Percentiles rank a stretch among this genome's conserved stretches.
Conservation (phyloP, 2,113 vertebrate genomes). For the Eretmochelys imbricata region DNA sequence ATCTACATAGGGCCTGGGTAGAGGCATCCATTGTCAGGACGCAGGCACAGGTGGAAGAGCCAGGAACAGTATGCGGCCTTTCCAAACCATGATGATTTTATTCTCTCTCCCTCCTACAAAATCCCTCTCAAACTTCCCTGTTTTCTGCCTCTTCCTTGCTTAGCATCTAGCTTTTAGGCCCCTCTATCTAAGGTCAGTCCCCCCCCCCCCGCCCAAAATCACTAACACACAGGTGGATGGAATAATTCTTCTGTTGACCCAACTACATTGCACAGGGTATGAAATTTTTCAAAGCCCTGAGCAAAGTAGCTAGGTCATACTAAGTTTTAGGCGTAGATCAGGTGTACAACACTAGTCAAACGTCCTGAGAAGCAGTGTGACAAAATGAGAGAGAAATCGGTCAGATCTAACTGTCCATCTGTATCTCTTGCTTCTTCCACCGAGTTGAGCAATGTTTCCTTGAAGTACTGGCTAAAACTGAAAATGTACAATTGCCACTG, state of each 20-base stretch:
- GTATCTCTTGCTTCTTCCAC: not conserved
- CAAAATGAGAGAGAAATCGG: not conserved
- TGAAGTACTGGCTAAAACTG: not conserved
- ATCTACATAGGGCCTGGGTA: not conserved
- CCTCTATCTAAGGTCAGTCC: not conserved
- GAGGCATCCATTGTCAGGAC: not conserved
- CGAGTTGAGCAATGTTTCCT: not conserved
- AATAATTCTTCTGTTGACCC: no score
- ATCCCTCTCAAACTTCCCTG: not conserved
- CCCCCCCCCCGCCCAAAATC: no score
- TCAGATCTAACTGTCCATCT: accelerated
- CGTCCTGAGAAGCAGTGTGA: not conserved
- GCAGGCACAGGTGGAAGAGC: not conserved
- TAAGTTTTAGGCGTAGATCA: no score
- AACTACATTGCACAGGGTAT: no score
- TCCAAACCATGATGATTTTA: not conserved
- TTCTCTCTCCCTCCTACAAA: not conserved
- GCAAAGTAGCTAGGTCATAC: no score
- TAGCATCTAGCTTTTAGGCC: not conserved
- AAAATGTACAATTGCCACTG: not conserved
- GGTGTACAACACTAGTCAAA: not conserved
- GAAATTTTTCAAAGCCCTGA: no score
- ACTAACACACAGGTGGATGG: no score
- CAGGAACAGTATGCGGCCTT: not conserved
- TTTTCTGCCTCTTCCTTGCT: not conserved